Evolutionary conservation across 2,113 vertebrate genomes (phyloP).

Genomic region (Zapus hudsonius): DNA sequence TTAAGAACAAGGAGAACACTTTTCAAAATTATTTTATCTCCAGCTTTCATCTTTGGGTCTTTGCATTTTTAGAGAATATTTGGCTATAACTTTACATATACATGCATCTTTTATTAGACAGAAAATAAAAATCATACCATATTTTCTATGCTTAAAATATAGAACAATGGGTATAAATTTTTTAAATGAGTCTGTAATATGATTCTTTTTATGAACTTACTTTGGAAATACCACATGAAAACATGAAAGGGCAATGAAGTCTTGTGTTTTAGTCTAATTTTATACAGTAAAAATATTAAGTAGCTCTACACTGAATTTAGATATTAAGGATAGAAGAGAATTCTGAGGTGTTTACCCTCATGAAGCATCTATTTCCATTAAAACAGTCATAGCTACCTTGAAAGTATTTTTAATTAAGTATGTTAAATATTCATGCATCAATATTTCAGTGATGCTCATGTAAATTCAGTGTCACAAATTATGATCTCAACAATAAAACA

Average conservation of each 20-base stretch:
- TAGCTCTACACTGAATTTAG: background rate
- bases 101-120: background rate
- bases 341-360: background rate
- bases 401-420: constrained; percentile 54
- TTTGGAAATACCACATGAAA: background rate
- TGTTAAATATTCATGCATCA: constrained; percentile 55
- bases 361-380: background rate
- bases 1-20: background rate
- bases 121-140: constrained; percentile 23
- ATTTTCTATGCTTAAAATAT: constrained; percentile 2
- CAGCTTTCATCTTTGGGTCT: constrained; percentile 1
- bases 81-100: constrained; percentile 16
- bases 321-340: background rate
- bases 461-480: constrained; percentile 69
- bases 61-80: constrained; percentile 33
- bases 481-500: too few relatives aligned
- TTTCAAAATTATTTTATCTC: constrained; percentile 16
- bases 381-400: background rate
- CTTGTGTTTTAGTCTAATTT: background rate
- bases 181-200: background rate
- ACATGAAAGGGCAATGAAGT: background rate
- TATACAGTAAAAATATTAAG: constrained; percentile 15
- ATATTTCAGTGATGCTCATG: constrained; percentile 66
- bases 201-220: constrained; percentile 29
- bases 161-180: background rate